A percentile compares a stretch with the other conserved stretches of the same genome.
Evolutionary conservation across 92 coral and sea anemone genomes (phyloP).

Genomic region (Epizoanthus stellaris): DNA sequence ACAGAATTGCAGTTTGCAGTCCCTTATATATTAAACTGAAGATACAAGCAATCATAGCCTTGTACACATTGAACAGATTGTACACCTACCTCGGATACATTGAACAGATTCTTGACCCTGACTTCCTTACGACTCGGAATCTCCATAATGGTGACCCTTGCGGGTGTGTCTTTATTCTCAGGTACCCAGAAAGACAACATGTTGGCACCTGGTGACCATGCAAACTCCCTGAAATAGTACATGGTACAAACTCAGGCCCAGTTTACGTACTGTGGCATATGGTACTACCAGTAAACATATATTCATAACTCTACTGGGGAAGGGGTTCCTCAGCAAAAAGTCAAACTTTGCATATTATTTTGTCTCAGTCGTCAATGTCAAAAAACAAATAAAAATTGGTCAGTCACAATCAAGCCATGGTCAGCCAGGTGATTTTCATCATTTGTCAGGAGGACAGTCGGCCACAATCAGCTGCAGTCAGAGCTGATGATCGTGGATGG

Average conservation of each 20-base stretch:
- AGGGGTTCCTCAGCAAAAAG: not conserved
- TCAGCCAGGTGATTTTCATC: too few species aligned
- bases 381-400: not conserved
- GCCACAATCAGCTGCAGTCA: too few species aligned
- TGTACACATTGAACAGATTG: conserved; percentile 85
- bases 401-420: not conserved
- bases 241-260: not conserved
- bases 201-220: conserved; percentile 95
- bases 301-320: not conserved
- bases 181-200: conserved; percentile 97
- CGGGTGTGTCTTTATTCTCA: conserved; percentile 95
- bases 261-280: too few species aligned
- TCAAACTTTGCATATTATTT: too few species aligned
- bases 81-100: conserved; percentile 89
- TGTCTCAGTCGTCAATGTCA: too few species aligned
- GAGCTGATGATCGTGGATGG: too few species aligned
- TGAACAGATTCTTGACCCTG: conserved; percentile 94
- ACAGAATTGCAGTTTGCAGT: not conserved
- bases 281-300: too few species aligned
- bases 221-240: conserved; percentile 78
- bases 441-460: too few species aligned
- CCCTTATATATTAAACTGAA: not conserved
- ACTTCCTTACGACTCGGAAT: conserved; percentile 91
- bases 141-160: conserved; percentile 95
- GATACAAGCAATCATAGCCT: not conserved